Percentiles rank a stretch among this genome's conserved stretches.
Conservation (phyloP, 2,113 vertebrate genomes). For the Chascanopsetta lugubris region DNA sequence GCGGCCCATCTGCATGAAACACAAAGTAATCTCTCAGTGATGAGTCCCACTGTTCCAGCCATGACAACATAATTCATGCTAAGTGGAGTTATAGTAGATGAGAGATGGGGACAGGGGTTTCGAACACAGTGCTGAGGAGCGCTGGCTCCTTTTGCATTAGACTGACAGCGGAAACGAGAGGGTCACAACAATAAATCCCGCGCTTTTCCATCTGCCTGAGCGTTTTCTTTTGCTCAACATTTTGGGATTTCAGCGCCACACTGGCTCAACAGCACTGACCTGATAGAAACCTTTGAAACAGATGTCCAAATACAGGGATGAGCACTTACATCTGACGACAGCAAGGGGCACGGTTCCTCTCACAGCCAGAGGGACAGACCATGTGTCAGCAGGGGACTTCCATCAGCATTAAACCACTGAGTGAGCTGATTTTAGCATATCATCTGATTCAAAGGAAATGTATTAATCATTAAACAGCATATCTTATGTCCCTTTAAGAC, state of each 20-base stretch:
- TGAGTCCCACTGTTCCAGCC: constrained; percentile 47
- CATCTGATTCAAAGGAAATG: too few species aligned
- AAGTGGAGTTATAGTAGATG: constrained; percentile 53
- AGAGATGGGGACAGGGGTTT: constrained; percentile 26
- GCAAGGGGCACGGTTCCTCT: too few species aligned
- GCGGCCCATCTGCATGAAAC: constrained; percentile 58
- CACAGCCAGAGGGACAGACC: too few species aligned
- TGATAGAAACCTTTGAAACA: neutral
- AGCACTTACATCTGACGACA: too few species aligned
- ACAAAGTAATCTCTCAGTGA: constrained; percentile 65
- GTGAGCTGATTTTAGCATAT: too few species aligned
- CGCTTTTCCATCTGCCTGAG: neutral
- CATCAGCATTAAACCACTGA: too few species aligned
- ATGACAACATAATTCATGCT: constrained; percentile 70
- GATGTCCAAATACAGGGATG: too few species aligned
- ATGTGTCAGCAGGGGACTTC: too few species aligned
- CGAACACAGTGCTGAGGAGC: constrained; percentile 11
- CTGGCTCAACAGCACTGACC: neutral
- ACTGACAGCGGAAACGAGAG: neutral
- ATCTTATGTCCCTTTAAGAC: too few species aligned
- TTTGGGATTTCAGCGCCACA: neutral
- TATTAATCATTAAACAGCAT: too few species aligned
- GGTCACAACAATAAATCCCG: neutral
- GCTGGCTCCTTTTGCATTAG: neutral
- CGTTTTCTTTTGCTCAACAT: neutral